Conservation (phyloP, 2,113 vertebrate genomes). For the Crotophaga sulcirostris region DNA sequence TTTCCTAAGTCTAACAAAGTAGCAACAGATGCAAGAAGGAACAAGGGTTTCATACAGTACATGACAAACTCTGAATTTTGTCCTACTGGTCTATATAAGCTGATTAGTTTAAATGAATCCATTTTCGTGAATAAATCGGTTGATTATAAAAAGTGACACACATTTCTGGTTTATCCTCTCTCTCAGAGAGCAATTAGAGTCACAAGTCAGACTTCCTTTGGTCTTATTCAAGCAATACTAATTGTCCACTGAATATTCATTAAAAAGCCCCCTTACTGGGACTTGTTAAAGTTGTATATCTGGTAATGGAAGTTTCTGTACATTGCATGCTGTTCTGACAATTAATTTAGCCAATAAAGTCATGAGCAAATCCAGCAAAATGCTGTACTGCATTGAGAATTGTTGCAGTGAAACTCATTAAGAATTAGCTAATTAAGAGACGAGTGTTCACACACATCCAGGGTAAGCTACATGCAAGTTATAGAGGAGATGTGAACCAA, state of each 20-base stretch:
- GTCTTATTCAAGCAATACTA: not conserved
- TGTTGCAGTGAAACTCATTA: not conserved
- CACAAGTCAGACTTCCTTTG: not conserved
- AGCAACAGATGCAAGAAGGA: not conserved
- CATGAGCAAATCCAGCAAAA: not conserved
- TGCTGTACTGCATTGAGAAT: not conserved
- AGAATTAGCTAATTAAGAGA: not conserved
- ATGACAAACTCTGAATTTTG: not conserved
- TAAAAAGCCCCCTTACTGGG: not conserved
- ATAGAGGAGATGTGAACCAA: not conserved
- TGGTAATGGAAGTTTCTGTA: not conserved
- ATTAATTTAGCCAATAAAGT: not conserved
- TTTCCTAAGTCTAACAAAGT: not conserved
- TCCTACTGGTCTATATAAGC: not conserved
- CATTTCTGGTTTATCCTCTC: not conserved
- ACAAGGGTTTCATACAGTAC: not conserved
- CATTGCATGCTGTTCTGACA: not conserved
- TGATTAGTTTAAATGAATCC: not conserved
- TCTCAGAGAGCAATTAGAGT: not conserved
- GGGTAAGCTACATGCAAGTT: not conserved
- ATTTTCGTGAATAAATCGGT: not conserved
- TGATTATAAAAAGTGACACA: not conserved
- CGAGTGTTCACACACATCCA: not conserved
- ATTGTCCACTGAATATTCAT: not conserved
- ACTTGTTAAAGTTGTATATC: not conserved